These are phyloP conservation scores for Drosophila flavopinicola DNA, from an alignment of 2,888 invertebrate genomes.

Conservation along the genomic window DNA sequence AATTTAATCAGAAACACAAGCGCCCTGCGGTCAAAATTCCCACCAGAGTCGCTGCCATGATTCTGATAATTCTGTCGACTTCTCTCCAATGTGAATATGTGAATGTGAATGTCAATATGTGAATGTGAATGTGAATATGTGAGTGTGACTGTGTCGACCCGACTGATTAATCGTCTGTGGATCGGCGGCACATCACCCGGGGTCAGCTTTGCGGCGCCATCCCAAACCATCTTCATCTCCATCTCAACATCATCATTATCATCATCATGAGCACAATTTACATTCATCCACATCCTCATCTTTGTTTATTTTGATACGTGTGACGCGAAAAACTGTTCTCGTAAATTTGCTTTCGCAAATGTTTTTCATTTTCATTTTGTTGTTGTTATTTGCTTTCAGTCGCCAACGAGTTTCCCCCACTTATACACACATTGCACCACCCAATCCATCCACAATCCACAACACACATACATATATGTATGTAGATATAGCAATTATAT, in stretches of 20 bases:
- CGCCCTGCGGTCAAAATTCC: conserved; percentile 77
- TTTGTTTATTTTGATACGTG: conserved; percentile 67
- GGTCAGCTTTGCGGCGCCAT: conserved; percentile 58
- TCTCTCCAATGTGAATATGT: conserved; percentile 7
- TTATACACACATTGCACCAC: conserved; percentile 1
- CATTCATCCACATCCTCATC: conserved; percentile 22
- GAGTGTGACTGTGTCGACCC: conserved; percentile 34
- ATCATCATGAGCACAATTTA: conserved; percentile 22
- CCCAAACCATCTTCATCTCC: conserved; percentile 18
- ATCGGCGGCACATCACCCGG: conserved; percentile 40
- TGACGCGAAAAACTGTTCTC: conserved; percentile 58
- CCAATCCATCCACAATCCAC: too few relatives aligned
- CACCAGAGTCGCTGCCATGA: conserved; percentile 42
- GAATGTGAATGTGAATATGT: conserved; percentile 15
- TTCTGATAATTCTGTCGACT: conserved; percentile 43
- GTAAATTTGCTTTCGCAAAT: conserved; percentile 42
- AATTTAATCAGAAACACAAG: conserved; percentile 73
- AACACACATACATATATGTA: background rate
- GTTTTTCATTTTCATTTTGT: conserved; percentile 9
- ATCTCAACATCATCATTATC: conserved; percentile 16
- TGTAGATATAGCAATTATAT: background rate
- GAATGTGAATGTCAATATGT: conserved; percentile 19
- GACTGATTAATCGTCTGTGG: conserved; percentile 65
- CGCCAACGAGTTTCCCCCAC: conserved; percentile 5
- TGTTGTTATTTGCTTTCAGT: conserved; percentile 22